Percentiles rank a stretch among this genome's conserved stretches.
Evolutionary conservation across 1,140 invertebrate species (phyloP).

Genomic region (Trichoplusia ni): DNA sequence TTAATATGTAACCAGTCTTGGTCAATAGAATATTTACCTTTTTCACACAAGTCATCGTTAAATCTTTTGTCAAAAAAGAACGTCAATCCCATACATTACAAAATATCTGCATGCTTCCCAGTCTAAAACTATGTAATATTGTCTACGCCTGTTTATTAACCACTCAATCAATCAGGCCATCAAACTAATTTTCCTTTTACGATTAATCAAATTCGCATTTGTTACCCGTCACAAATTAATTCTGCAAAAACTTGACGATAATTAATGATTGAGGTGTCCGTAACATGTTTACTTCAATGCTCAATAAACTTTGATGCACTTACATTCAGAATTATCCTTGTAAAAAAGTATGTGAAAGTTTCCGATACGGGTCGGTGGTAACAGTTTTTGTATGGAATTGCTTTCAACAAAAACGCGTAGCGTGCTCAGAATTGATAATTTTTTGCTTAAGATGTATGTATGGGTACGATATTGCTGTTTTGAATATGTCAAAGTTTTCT

Average conservation of each 20-base stretch:
- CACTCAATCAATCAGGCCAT: neutral
- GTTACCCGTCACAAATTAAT: neutral
- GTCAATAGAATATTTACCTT: too few species aligned
- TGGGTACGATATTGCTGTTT: neutral
- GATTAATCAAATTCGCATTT: neutral
- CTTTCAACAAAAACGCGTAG: constrained; percentile 4
- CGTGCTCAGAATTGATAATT: neutral
- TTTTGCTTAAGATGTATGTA: neutral
- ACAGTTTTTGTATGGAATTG: constrained; percentile 10
- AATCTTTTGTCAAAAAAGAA: too few species aligned
- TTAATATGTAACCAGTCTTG: too few species aligned
- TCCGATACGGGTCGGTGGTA: neutral
- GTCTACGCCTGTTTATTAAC: too few species aligned
- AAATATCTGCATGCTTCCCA: too few species aligned
- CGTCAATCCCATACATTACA: too few species aligned
- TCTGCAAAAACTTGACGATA: neutral
- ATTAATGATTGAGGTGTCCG: neutral
- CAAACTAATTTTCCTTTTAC: too few species aligned
- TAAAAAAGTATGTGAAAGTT: constrained; percentile 25
- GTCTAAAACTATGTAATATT: too few species aligned
- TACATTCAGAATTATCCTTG: neutral
- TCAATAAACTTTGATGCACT: neutral
- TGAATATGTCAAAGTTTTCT: neutral
- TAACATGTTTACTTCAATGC: neutral
- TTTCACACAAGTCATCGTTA: too few species aligned